Evolutionary conservation across 2,113 vertebrate species (phyloP).

Genomic region (Nanorana parkeri): DNA sequence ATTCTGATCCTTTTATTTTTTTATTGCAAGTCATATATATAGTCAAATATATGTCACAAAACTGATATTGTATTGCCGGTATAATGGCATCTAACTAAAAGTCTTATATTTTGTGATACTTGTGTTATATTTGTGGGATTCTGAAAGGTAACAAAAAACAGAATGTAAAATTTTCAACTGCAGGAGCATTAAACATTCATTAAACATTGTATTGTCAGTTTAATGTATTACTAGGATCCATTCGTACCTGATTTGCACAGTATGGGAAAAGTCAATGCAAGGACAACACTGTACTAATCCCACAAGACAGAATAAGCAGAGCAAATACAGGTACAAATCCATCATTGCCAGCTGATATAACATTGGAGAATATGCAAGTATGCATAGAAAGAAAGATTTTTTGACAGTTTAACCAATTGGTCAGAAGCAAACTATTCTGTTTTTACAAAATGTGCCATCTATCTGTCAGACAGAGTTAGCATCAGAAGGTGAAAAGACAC

Average conservation of each 20-base stretch:
- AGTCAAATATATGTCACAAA: no score
- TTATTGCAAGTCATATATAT: no score
- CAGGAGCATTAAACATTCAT: constrained; percentile 26
- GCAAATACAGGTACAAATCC: constrained; percentile 34
- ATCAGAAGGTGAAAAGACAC: no score
- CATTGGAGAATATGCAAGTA: constrained; percentile 23
- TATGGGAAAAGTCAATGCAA: constrained; percentile 49
- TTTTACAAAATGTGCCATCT: neutral
- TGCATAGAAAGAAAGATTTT: constrained; percentile 10
- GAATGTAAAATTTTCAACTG: neutral
- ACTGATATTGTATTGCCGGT: no score
- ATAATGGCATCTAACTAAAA: no score
- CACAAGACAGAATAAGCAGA: constrained; percentile 40
- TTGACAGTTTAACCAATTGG: constrained; percentile 21
- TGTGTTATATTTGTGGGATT: neutral
- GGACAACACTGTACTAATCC: constrained; percentile 48
- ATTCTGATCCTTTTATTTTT: no score
- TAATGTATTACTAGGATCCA: constrained; percentile 44
- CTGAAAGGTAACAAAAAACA: neutral
- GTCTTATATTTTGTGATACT: no score
- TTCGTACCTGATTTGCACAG: constrained; percentile 39
- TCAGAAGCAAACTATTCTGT: neutral
- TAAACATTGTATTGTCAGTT: constrained; percentile 45
- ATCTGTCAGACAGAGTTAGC: no score
- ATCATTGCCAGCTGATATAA: constrained; percentile 47